Base-by-base conservation (phyloP, 1,140 invertebrate species). In the Scaptomyza montana region DNA sequence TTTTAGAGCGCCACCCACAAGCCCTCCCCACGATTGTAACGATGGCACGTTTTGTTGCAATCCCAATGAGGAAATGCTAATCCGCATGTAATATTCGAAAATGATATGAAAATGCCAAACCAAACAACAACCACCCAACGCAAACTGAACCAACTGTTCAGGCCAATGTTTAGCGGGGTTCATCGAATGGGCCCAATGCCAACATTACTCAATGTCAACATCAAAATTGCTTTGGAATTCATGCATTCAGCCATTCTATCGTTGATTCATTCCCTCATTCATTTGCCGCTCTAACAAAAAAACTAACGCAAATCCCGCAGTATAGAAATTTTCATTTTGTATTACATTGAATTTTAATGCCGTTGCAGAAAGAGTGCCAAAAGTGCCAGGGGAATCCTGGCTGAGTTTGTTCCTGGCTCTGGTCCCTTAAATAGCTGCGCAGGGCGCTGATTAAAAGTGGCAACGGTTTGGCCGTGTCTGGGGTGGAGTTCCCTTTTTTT, bases 81-180 rank as follows among this genome's bases (percentile, higher is more conserved):
- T 90, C 89, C 89, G 84, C 89, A 89, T 89, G 89, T 90, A 90
- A 90, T 90, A 90, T 90, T 84, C 89, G 84, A 89, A 90, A 90
- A 89, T 89, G 74, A 85, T 89, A 89, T 80, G 80, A 89, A 89
- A 89, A 89, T 89, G 74, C 80, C 77, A 89, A 77, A 67, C 78
- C 78, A 87, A 87, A 86, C 82, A 87, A 89, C 84, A 8, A 36
- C 33, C 82, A 81, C 78, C 74, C 82, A 78, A 62, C 64, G 43
- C 43, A 64, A 56, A 25, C 55, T 16, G 9, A 63, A 43, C 53
- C 47, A 56, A 39, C 53, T 60, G 57, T 33, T 39, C 59, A 10
- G 30, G 50, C 47, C 61, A 39, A 57, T 60, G 57, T 33, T 39
- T 50, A 10, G 30, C 55, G 36, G 39, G 53, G 33, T n/a, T 49